phyloP scores from a whole-genome alignment of 2,797 vertebrate genomes.

The Geotria australis region DNA sequence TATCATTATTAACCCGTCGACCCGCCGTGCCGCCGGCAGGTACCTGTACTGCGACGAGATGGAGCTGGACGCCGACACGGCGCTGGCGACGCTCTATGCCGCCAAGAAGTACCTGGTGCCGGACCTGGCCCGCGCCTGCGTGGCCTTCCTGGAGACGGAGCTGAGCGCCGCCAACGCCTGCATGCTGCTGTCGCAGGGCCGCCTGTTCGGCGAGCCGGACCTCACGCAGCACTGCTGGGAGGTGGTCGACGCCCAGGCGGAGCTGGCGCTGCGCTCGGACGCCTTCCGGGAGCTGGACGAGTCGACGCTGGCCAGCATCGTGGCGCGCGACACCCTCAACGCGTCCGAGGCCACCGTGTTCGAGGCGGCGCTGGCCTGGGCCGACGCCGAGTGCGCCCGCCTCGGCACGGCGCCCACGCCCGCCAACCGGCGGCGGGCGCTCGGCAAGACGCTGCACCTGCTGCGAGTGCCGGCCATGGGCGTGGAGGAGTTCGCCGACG shows the following conservation, averaged over 20 bases:
- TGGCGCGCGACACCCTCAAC: constrained; percentile 60
- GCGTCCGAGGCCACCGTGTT: constrained; percentile 67
- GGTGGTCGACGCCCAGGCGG: constrained; percentile 82
- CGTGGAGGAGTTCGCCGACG: constrained; percentile 72
- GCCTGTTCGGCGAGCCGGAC: constrained; percentile 77
- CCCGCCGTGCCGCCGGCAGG: constrained; percentile 15
- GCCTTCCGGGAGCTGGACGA: constrained; percentile 76
- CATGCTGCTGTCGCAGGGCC: constrained; percentile 76
- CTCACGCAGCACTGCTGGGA: constrained; percentile 87
- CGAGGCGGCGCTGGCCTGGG: constrained; percentile 56
- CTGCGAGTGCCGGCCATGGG: constrained; percentile 70
- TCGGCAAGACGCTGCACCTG: constrained; percentile 54
- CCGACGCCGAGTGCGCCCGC: constrained; percentile 51
- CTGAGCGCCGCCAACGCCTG: constrained; percentile 82
- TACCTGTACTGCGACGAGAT: constrained; percentile 96
- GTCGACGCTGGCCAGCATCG: constrained; percentile 56
- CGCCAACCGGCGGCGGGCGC: constrained; percentile 29
- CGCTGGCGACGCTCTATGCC: constrained; percentile 69
- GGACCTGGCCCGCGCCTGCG: constrained; percentile 62
- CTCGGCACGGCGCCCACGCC: constrained; percentile 26
- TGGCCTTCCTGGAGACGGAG: constrained; percentile 75
- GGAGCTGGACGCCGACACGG: constrained; percentile 72
- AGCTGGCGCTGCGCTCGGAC: constrained; percentile 56
- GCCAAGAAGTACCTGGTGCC: constrained; percentile 96
- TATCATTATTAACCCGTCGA: too few species aligned